Conservation (phyloP, 2,113 vertebrate species). For the Indri indri region DNA sequence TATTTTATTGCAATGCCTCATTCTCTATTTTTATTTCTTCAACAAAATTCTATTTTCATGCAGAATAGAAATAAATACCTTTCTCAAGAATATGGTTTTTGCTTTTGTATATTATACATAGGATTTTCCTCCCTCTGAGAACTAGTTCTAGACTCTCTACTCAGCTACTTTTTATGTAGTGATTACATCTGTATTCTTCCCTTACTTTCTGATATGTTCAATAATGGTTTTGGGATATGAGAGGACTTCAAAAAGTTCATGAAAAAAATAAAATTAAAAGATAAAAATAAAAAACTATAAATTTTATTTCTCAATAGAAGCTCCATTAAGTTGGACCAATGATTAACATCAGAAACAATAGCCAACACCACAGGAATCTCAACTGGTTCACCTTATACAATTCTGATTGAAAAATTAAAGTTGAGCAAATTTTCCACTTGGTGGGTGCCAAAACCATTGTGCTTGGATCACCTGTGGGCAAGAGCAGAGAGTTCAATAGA, state of each 20-base stretch:
- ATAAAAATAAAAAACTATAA: background rate
- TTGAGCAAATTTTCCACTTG: too few species aligned
- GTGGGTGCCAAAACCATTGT: too few species aligned
- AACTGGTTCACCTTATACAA: background rate
- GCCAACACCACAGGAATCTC: background rate
- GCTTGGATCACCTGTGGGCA: too few species aligned
- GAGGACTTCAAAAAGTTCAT: background rate
- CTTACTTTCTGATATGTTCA: background rate
- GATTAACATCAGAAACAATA: background rate
- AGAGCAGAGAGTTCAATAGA: too few species aligned
- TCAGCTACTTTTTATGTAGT: background rate
- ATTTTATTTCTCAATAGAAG: background rate
- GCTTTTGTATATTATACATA: background rate
- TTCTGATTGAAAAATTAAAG: background rate
- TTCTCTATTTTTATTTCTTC: background rate
- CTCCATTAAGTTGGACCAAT: background rate
- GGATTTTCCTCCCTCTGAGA: background rate
- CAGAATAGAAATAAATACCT: background rate
- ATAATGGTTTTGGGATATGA: background rate
- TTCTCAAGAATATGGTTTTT: background rate
- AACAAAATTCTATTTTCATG: slow-evolving; percentile 8
- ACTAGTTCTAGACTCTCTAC: background rate
- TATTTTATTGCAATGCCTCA: background rate
- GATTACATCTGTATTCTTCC: background rate
- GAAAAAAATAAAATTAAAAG: background rate